These are phyloP conservation scores for Holocentrus rufus DNA, from an alignment of 2,797 vertebrate species.

Conservation along the genomic window DNA sequence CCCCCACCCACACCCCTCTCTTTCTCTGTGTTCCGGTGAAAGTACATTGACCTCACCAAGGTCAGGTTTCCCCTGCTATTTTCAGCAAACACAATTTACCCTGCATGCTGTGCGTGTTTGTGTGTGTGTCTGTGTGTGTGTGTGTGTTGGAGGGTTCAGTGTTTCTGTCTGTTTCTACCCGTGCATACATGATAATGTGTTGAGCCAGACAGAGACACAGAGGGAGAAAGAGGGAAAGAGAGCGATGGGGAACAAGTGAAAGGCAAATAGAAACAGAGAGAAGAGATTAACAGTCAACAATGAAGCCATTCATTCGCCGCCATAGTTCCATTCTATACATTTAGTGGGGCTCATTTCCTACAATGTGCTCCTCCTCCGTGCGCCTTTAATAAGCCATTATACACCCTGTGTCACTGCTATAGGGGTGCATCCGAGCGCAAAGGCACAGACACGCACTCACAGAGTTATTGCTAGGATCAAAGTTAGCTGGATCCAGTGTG, in stretches of 20 bases:
- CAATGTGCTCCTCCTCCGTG: conserved; percentile 12
- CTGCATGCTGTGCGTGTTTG: conserved; percentile 17
- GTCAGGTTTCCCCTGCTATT: conserved; percentile 53
- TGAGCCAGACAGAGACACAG: conserved; percentile 6
- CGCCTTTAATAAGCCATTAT: conserved; percentile 25
- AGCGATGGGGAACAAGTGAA: conserved; percentile 4
- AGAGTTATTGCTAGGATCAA: neutral
- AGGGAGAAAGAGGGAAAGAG: conserved; percentile 26
- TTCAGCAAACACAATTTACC: conserved; percentile 45
- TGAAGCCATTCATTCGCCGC: conserved; percentile 22
- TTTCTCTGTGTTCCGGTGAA: conserved; percentile 42
- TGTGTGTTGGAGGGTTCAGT: neutral
- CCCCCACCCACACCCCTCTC: neutral
- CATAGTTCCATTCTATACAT: conserved; percentile 21
- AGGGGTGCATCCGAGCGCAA: neutral
- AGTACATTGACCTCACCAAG: conserved; percentile 50
- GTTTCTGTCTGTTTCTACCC: neutral
- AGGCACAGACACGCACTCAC: conserved; percentile 26
- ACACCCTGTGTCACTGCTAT: conserved; percentile 8
- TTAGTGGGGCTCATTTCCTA: conserved; percentile 24
- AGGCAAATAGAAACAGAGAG: conserved; percentile 21
- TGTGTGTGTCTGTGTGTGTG: neutral
- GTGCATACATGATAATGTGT: neutral
- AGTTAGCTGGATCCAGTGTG: conserved; percentile 1
- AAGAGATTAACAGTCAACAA: conserved; percentile 28